A percentile compares a stretch with the other conserved stretches of the same genome.
Evolutionary conservation across 1,140 invertebrate genomes (phyloP).

Genomic region (Drosophila nasuta): DNA sequence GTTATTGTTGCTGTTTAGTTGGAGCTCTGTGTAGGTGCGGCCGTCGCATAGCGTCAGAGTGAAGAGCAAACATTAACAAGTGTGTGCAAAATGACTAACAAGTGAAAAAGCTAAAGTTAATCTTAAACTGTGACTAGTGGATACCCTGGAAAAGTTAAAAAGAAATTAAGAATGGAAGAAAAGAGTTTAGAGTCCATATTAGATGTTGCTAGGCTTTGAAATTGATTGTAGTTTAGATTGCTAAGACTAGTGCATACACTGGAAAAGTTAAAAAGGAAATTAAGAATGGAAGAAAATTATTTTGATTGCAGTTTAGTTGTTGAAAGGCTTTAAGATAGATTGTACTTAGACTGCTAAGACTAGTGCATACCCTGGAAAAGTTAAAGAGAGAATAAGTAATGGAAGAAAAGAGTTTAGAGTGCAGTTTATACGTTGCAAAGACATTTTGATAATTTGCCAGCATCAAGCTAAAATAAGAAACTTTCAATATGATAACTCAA

Average conservation of each 20-base stretch:
- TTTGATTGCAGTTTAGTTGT: background rate
- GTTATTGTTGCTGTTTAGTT: constrained; percentile 12
- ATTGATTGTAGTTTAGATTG: too few relatives aligned
- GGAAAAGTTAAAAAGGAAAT: background rate
- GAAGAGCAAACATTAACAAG: constrained; percentile 73
- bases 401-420: background rate
- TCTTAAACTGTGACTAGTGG: background rate
- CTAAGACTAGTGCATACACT: background rate
- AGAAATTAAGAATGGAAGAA: background rate
- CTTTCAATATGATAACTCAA: too few relatives aligned
- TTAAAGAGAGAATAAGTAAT: background rate
- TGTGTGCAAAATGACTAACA: constrained; percentile 69
- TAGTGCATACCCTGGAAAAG: constrained; percentile 6
- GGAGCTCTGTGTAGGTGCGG: constrained; percentile 30
- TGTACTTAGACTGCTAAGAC: too few relatives aligned
- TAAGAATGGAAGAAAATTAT: background rate
- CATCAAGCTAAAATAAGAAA: too few relatives aligned
- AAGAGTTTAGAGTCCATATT: background rate
- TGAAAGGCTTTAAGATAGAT: too few relatives aligned
- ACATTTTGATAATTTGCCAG: too few relatives aligned
- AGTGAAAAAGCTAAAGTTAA: constrained; percentile 21
- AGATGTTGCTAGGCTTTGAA: too few relatives aligned
- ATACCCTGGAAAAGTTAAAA: constrained; percentile 16
- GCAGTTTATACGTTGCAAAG: background rate
- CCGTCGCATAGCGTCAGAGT: constrained; percentile 32